Evolutionary conservation across 2,797 vertebrate genomes (phyloP), one percentile per base, ranked within the genome.

Genomic region (Eulemur rubriventer): DNA sequence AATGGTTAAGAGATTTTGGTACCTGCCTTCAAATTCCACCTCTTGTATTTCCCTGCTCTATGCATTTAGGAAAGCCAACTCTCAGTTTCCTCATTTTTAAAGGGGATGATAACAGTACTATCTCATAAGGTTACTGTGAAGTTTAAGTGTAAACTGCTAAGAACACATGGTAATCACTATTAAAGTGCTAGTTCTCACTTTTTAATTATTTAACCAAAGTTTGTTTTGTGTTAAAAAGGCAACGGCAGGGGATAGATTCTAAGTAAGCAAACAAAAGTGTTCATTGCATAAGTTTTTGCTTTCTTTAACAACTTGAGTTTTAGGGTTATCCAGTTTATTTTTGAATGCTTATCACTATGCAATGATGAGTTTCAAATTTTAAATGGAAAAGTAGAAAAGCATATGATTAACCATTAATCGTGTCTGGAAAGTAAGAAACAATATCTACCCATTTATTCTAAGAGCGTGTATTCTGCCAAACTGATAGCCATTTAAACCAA

Each of bases 341-440:
- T 79, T 86, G 33, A 86, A 82, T 91, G 28, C 86, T 57, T 91
- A 67, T 89, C 41, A 61, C 7, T 75, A 28, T 59, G 43, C 93
- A 48, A n/a, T 43, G 61, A 83, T 95, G 43, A 87, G 11, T 89
- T 92, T 93, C 63, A 93, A 59, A 55, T 96, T 88, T 88, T 93
- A 89, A 91, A 79, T 59, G 69, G 48, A 85, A 89, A 28, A 33
- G 17, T 76, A 33, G 24, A 63, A 91, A 50, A 92, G 13, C 22
- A 55, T 24, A 14, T 41, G 18, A 12, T 55, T 85, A 65, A 72
- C 14, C 73, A 38, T 78, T 73, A 93, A 85, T 50, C 9, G 43
- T 35, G 13, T 70, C 57, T 92, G n/a, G 35, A 83, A 89, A 86
- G 48, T 28, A 61, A 84, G 59, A 84, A 75, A 87, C 48, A 65